These are phyloP conservation scores for Columbina picui DNA, from an alignment of 2,113 vertebrate species.

Conservation along the genomic window DNA sequence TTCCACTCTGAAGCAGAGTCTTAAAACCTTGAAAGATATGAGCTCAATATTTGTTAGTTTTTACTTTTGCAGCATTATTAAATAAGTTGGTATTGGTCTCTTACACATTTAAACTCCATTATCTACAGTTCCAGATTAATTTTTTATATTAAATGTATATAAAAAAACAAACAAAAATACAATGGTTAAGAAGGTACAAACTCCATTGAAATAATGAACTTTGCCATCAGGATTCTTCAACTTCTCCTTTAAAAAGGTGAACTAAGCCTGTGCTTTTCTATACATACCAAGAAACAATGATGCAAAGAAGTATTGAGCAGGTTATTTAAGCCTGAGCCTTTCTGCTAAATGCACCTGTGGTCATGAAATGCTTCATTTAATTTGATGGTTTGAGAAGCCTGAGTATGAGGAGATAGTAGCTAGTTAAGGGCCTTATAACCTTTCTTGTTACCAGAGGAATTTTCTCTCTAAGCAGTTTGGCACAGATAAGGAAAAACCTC, in stretches of 20 bases:
- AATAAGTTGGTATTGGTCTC: not conserved
- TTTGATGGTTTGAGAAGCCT: not conserved
- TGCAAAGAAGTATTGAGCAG: not conserved
- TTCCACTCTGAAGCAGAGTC: not conserved
- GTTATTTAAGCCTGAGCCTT: not conserved
- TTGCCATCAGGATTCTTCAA: not conserved
- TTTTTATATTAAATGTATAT: not conserved
- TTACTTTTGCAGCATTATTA: not conserved
- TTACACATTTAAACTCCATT: not conserved
- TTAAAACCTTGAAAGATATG: not conserved
- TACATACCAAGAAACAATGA: not conserved
- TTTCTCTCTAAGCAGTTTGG: conserved; percentile 22
- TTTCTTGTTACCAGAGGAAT: conserved; percentile 28
- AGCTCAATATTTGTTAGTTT: not conserved
- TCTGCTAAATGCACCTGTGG: not conserved
- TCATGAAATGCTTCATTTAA: not conserved
- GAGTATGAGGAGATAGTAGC: not conserved
- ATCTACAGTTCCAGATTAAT: not conserved
- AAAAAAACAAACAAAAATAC: not conserved
- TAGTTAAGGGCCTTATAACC: not conserved
- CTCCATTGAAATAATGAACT: not conserved
- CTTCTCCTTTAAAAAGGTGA: not conserved
- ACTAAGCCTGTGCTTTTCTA: not conserved
- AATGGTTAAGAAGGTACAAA: not conserved
- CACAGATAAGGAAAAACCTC: conserved; percentile 15